phyloP scores from a whole-genome alignment of 2,797 vertebrate species.

The Scyliorhinus canicula region DNA sequence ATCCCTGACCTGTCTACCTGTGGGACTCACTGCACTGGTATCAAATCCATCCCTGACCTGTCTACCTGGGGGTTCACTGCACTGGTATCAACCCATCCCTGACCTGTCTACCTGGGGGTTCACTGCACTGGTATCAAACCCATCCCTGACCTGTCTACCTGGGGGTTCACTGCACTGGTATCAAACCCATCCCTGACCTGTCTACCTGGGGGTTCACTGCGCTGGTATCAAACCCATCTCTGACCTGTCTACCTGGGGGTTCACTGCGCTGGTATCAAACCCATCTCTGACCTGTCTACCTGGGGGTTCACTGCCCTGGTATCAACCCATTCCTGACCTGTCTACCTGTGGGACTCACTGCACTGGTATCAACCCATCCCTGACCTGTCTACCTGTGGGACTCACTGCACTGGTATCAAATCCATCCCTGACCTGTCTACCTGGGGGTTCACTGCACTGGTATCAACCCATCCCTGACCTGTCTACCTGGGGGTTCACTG shows the following conservation, averaged over 20 bases:
- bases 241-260: neutral
- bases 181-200: neutral
- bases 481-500: neutral
- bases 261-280: neutral
- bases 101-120: neutral
- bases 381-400: neutral
- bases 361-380: neutral
- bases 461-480: neutral
- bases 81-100: neutral
- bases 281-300: neutral
- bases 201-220: neutral
- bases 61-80: neutral
- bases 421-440: neutral
- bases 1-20: neutral
- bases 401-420: neutral
- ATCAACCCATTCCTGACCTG: neutral
- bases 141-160: neutral
- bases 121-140: neutral
- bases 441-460: neutral
- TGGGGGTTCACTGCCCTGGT: neutral
- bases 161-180: neutral
- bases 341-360: neutral
- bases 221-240: neutral
- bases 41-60: neutral
- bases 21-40: neutral